Percentiles rank a stretch among this genome's conserved stretches.
These are phyloP conservation scores for Nannospalax galili DNA, from an alignment of 2,113 vertebrate genomes.

Conservation along the genomic window DNA sequence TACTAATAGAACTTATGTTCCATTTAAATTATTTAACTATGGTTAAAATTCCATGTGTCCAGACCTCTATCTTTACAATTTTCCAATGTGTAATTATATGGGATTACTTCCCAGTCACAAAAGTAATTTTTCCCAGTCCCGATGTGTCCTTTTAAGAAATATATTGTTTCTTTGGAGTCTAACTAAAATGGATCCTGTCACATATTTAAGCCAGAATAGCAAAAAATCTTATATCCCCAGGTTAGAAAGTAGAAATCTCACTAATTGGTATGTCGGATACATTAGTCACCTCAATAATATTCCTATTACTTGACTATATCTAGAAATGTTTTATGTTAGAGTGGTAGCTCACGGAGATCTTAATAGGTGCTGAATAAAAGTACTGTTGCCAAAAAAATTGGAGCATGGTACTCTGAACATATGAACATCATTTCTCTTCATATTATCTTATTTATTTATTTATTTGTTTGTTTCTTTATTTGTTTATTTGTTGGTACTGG, in stretches of 20 bases:
- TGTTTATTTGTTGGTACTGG: not conserved
- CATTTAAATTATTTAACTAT: conserved; percentile 76
- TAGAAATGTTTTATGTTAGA: not conserved
- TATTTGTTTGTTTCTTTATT: too few species aligned
- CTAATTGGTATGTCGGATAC: not conserved
- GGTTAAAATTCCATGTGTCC: conserved; percentile 66
- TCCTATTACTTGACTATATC: not conserved
- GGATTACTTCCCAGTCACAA: conserved; percentile 82
- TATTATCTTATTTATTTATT: not conserved
- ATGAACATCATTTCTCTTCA: not conserved
- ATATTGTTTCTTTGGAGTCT: conserved; percentile 69
- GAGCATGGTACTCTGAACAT: not conserved
- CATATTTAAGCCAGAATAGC: conserved; percentile 19
- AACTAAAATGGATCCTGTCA: conserved; percentile 74
- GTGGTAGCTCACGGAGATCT: not conserved
- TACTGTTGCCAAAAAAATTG: not conserved
- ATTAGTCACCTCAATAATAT: not conserved
- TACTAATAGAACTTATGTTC: conserved; percentile 16
- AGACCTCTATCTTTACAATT: conserved; percentile 59
- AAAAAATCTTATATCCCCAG: not conserved
- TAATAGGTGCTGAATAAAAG: not conserved
- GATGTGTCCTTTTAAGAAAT: not conserved
- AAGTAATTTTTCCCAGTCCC: conserved; percentile 72
- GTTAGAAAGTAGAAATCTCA: not conserved
- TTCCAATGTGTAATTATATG: conserved; percentile 75